These are phyloP conservation scores for Muscicapa striata DNA, from an alignment of 2,797 vertebrate genomes.

Conservation along the genomic window DNA sequence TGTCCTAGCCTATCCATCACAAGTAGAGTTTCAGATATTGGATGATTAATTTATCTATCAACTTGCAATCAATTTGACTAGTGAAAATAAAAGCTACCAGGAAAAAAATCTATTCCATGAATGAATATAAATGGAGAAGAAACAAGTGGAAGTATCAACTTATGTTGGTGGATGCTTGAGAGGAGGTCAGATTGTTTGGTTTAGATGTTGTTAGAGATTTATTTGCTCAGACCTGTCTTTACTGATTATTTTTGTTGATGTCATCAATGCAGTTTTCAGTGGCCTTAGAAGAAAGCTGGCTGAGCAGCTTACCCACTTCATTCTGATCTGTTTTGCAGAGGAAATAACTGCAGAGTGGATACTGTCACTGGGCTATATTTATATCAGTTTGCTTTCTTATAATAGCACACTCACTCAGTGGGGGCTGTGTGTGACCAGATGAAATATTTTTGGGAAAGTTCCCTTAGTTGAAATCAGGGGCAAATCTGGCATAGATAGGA, in stretches of 20 bases:
- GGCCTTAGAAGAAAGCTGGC: slow-evolving; percentile 38
- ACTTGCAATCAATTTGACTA: neutral
- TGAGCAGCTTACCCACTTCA: slow-evolving; percentile 6
- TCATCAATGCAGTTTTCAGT: slow-evolving; percentile 18
- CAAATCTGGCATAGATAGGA: slow-evolving; percentile 15
- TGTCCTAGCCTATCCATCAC: neutral
- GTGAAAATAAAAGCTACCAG: slow-evolving; percentile 15
- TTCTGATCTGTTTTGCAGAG: slow-evolving; percentile 24
- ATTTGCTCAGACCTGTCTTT: neutral
- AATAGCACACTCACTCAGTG: slow-evolving; percentile 31
- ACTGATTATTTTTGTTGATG: slow-evolving; percentile 24
- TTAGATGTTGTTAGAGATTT: neutral
- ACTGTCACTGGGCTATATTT: slow-evolving; percentile 53
- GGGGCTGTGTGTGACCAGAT: slow-evolving; percentile 30
- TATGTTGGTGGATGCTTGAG: neutral
- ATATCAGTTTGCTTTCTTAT: slow-evolving; percentile 43
- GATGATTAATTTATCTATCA: slow-evolving; percentile 6
- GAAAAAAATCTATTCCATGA: neutral
- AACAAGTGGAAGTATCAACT: neutral
- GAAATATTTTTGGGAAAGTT: neutral
- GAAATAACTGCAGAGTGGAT: slow-evolving; percentile 45
- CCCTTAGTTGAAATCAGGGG: slow-evolving; percentile 23
- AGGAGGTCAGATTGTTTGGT: neutral
- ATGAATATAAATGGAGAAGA: slow-evolving; percentile 2
- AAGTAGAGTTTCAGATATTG: neutral